Base-by-base conservation (phyloP, 2,113 vertebrate genomes). In the Haliaeetus leucogaster region DNA sequence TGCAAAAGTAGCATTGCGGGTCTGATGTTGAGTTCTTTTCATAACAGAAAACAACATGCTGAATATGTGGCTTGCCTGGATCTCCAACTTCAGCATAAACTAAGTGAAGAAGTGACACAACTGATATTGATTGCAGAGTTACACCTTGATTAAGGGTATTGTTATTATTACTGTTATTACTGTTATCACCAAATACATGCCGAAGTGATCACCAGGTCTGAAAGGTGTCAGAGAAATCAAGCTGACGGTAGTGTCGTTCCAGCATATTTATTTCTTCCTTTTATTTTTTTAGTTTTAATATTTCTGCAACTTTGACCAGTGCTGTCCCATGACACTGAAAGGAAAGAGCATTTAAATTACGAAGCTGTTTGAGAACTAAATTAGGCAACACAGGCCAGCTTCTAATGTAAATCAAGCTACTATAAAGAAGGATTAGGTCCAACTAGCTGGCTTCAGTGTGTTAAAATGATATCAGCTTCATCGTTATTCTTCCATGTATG, bases 381-480 rank as follows among this genome's bases (percentile, higher is more conserved):
- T 96, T 95, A 98, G 96, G 93, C 89, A 96, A 93, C 59, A 89
- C 90, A 91, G 85, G 40, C 16, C 90, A 86, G 90, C 85, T 97
- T 96, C 82, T 97, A 95, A 97, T 91, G 87, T 94, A 98, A 98
- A 98, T 98, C 89, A 93, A 74, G 62, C 34, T 89, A 47, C 79
- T 94, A 86, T 80, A 98, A 97, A 96, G 85, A 91, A 86, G 83
- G 82, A 96, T 98, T 98, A 97, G 78, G 96, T 95, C 95, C 95
- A 95, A 93, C 91, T 97, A 98, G 96, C 94, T 96, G 95, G 93
- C 95, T 97, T 98, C 95, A 63, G 63, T 78, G 90, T 94, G 96
- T 87, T 95, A 93, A 97, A 98, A 98, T 94, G 90, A 97, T 95
- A 97, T 61, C 95, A 82, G 95, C 78, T 97, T 98, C 89, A 96